Conservation (phyloP, 2,888 invertebrate species). For the Pristionchus exspectatus region DNA sequence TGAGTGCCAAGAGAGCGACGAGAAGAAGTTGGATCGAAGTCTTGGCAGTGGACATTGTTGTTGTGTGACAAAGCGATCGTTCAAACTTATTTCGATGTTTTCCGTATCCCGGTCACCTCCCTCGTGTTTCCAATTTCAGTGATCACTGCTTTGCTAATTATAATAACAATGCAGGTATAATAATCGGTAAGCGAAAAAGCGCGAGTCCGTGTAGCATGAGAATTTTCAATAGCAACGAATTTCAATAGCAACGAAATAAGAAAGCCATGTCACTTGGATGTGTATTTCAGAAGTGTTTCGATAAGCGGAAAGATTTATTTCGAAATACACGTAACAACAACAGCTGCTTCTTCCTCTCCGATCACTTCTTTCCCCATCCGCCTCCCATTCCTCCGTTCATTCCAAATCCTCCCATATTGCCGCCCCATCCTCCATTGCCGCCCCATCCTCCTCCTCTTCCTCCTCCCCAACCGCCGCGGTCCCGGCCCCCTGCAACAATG, state of each 20-base stretch:
- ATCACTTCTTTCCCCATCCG: neutral
- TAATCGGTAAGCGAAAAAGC: too few relatives aligned
- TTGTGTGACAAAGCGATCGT: too few relatives aligned
- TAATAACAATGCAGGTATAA: too few relatives aligned
- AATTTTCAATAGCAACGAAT: too few relatives aligned
- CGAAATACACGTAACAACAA: neutral
- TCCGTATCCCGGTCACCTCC: too few relatives aligned
- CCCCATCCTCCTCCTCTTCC: neutral
- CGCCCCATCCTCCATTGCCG: neutral
- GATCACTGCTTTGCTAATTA: too few relatives aligned
- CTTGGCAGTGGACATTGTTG: neutral
- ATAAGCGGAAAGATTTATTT: neutral
- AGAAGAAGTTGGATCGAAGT: neutral
- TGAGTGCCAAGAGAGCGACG: neutral
- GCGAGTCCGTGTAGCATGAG: too few relatives aligned
- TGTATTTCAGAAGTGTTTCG: neutral
- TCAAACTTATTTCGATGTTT: too few relatives aligned
- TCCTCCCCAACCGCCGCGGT: neutral
- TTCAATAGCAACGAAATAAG: too few relatives aligned
- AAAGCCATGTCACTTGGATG: neutral
- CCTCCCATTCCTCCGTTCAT: neutral
- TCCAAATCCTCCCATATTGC: neutral
- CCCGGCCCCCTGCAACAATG: neutral
- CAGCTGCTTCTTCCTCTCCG: neutral
- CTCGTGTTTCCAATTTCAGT: too few relatives aligned